phyloP scores from a whole-genome alignment of 2,113 vertebrate species.

The Eupsittula cactorum region DNA sequence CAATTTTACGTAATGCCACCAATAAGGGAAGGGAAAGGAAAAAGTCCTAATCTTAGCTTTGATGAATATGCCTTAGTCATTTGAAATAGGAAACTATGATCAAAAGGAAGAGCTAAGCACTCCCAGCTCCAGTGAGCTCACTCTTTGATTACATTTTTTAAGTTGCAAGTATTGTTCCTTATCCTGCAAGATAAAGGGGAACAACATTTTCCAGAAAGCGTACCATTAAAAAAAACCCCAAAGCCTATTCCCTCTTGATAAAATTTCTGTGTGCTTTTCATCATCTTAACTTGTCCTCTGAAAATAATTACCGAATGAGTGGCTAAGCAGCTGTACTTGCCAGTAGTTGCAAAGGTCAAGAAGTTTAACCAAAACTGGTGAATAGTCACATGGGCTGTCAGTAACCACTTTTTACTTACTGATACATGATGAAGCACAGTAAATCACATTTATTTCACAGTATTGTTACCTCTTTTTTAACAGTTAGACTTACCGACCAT shows the following conservation, averaged over 20 bases:
- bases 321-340: neutral
- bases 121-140: neutral
- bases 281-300: neutral
- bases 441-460: neutral
- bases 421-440: neutral
- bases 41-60: neutral
- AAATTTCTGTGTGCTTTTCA: conserved; percentile 4
- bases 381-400: neutral
- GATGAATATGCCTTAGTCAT: neutral
- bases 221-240: neutral
- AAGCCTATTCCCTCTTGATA: neutral
- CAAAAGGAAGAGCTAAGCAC: neutral
- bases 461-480: neutral
- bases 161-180: neutral
- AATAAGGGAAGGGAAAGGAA: neutral
- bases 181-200: neutral
- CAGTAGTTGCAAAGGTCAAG: neutral
- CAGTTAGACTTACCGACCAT: conserved; percentile 82
- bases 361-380: neutral
- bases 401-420: neutral
- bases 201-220: neutral
- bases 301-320: neutral
- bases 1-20: neutral
- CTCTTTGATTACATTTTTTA: neutral
- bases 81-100: conserved; percentile 9